phyloP scores from a whole-genome alignment of 2,888 invertebrate species.

The Meiosimyza decipiens region DNA sequence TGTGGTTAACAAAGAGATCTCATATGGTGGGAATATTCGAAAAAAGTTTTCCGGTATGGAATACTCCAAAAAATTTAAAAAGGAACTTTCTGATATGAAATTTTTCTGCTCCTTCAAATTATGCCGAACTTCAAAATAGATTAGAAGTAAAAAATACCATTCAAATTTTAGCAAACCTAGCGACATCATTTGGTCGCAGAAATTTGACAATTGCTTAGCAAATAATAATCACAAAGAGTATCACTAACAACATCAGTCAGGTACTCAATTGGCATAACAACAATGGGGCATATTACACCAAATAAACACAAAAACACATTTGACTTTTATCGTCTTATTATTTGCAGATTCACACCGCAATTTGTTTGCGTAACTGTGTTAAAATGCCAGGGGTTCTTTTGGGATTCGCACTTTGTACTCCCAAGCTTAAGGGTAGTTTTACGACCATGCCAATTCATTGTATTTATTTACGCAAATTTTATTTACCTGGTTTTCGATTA shows the following conservation, averaged over 20 bases:
- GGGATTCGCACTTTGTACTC: background rate
- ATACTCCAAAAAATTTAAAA: too few species aligned
- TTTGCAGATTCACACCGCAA: constrained; percentile 39
- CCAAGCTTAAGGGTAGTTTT: background rate
- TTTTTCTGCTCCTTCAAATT: background rate
- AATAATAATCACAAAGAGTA: background rate
- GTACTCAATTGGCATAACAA: constrained; percentile 2
- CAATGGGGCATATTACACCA: constrained; percentile 25
- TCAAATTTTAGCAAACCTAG: too few species aligned
- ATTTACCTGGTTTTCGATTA: constrained; percentile 20
- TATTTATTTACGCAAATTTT: constrained; percentile 28
- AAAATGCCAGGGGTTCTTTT: background rate
- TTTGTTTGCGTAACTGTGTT: background rate
- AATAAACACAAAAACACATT: constrained; percentile 35
- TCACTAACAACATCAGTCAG: background rate
- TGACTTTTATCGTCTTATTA: constrained; percentile 30
- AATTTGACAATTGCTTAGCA: constrained; percentile 9
- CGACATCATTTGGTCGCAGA: too few species aligned
- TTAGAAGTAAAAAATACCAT: too few species aligned
- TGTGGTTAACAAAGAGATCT: too few species aligned
- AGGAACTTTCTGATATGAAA: too few species aligned
- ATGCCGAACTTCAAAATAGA: background rate
- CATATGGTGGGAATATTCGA: too few species aligned
- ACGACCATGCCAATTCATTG: background rate
- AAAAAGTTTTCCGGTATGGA: too few species aligned